phyloP scores from a whole-genome alignment of 2,888 invertebrate species.

The Campoplex capitator region DNA sequence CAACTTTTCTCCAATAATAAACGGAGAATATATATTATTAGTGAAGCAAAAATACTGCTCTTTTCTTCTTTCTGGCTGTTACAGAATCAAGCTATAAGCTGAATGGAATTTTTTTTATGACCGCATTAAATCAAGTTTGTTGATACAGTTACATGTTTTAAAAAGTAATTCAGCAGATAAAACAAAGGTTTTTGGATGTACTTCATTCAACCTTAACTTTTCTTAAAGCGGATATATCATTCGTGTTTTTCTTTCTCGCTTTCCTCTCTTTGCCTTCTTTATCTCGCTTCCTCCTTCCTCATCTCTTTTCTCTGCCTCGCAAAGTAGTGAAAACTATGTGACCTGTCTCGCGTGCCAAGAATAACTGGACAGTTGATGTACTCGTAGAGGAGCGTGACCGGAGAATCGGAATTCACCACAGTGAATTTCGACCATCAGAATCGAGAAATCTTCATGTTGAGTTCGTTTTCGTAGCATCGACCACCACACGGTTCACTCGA shows the following conservation, averaged over 20 bases:
- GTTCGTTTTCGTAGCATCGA: slow-evolving; percentile 31
- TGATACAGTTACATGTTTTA: not conserved
- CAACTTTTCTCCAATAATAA: not conserved
- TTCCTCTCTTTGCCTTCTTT: slow-evolving; percentile 18
- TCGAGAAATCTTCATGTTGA: slow-evolving; percentile 41
- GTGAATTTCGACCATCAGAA: slow-evolving; percentile 48
- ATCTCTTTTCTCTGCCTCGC: slow-evolving; percentile 2
- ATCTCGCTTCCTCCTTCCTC: not conserved
- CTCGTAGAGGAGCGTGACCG: slow-evolving; percentile 64
- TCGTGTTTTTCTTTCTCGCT: not conserved
- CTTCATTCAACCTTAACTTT: not conserved
- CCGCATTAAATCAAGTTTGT: not conserved
- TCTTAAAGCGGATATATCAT: slow-evolving; percentile 9
- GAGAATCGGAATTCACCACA: slow-evolving; percentile 66
- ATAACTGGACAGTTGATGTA: slow-evolving; percentile 68
- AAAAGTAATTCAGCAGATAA: not conserved
- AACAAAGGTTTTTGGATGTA: not conserved
- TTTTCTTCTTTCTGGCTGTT: not conserved
- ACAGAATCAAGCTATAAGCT: not conserved
- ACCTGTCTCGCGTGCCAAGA: slow-evolving; percentile 66
- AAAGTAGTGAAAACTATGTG: slow-evolving; percentile 62
- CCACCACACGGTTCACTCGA: slow-evolving; percentile 31
- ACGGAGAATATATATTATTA: not conserved
- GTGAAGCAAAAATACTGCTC: not conserved
- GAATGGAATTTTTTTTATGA: not conserved